Conservation (phyloP, 2,888 invertebrate genomes). For the Limnephilus lunatus region DNA sequence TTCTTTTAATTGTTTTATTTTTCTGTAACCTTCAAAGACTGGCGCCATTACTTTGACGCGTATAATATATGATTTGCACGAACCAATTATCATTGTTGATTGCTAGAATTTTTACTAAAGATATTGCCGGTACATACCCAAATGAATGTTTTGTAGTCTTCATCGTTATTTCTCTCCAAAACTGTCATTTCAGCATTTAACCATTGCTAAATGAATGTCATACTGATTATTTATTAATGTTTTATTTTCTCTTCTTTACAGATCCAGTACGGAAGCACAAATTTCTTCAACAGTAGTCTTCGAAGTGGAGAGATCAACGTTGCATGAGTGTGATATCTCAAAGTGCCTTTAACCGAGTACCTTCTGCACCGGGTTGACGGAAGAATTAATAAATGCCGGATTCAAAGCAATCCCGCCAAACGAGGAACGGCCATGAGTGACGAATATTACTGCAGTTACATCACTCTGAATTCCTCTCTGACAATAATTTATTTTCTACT, state of each 20-base stretch:
- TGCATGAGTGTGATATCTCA: constrained; percentile 51
- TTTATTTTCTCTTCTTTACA: constrained; percentile 51
- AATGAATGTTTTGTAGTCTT: too few species aligned
- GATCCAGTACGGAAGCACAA: constrained; percentile 58
- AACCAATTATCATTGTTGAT: too few species aligned
- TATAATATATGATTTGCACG: too few species aligned
- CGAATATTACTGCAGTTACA: constrained; percentile 35
- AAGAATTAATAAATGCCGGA: constrained; percentile 42
- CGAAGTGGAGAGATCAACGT: constrained; percentile 64
- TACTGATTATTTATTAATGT: neutral
- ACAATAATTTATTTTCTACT: constrained; percentile 38
- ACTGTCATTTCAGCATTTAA: neutral
- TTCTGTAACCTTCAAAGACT: too few species aligned
- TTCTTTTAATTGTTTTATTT: neutral
- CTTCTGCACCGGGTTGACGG: constrained; percentile 53
- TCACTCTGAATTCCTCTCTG: constrained; percentile 14
- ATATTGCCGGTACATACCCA: too few species aligned
- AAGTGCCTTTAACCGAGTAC: constrained; percentile 49
- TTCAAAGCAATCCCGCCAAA: constrained; percentile 47
- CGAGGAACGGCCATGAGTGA: constrained; percentile 31
- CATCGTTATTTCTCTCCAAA: too few species aligned
- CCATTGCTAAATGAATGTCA: neutral
- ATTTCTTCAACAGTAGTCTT: constrained; percentile 60
- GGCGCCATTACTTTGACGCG: too few species aligned
- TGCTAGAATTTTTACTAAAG: too few species aligned